A percentile compares a stretch with the other conserved stretches of the same genome.
Conservation (phyloP, 2,113 vertebrate genomes). For the Lanius collurio region DNA sequence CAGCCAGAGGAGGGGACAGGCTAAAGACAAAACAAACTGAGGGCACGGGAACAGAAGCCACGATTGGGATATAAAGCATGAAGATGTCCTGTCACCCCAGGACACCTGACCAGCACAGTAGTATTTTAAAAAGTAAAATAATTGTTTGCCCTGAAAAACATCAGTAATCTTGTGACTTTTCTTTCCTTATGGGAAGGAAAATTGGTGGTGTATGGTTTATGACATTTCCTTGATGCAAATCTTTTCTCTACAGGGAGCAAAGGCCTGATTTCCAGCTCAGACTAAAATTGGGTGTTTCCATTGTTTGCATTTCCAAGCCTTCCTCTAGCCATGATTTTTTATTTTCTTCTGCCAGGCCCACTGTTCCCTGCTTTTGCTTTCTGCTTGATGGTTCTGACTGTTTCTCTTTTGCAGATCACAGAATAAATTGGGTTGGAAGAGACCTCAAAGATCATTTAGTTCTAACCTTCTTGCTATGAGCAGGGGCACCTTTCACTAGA, state of each 20-base stretch:
- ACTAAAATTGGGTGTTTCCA: not conserved
- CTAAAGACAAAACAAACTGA: no score
- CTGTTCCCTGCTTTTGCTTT: not conserved
- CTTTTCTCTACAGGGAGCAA: not conserved
- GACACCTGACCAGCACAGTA: not conserved
- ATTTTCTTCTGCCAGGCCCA: not conserved
- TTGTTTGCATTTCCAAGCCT: not conserved
- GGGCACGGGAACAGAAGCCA: no score
- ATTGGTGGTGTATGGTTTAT: not conserved
- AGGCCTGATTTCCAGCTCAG: not conserved
- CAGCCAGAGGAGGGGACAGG: no score
- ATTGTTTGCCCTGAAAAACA: not conserved
- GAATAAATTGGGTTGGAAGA: not conserved
- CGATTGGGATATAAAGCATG: no score
- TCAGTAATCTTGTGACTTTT: not conserved
- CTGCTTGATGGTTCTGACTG: not conserved
- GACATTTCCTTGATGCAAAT: not conserved
- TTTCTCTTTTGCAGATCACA: not conserved
- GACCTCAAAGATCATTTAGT: not conserved
- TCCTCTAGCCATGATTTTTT: not conserved
- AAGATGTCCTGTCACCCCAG: no score
- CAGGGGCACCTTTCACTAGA: not conserved
- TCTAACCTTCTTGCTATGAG: not conserved
- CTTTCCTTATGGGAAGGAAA: not conserved
- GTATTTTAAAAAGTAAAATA: not conserved